These are phyloP conservation scores for Allygus modestus DNA, from an alignment of 2,888 invertebrate species.

Conservation along the genomic window DNA sequence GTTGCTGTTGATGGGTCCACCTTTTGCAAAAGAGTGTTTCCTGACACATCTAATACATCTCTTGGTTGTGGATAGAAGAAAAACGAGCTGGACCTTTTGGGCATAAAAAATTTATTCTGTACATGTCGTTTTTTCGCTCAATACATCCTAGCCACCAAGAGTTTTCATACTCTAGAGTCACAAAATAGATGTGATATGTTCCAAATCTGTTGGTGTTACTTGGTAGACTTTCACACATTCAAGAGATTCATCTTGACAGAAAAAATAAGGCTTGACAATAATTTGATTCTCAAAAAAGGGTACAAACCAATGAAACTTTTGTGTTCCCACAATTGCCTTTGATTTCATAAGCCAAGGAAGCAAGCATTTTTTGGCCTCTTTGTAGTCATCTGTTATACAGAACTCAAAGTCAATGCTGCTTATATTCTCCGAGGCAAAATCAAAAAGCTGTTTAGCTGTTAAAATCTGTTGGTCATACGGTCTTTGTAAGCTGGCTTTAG, in stretches of 20 bases:
- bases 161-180: conserved; percentile 1
- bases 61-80: conserved; percentile 16
- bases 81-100: conserved; percentile 4
- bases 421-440: conserved; percentile 24
- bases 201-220: neutral
- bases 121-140: neutral
- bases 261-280: conserved; percentile 12
- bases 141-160: conserved; percentile 36
- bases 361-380: neutral
- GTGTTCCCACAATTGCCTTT: conserved; percentile 38
- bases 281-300: conserved; percentile 9
- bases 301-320: conserved; percentile 13
- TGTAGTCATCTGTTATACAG: neutral
- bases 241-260: neutral
- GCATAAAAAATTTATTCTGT: conserved; percentile 21
- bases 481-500: conserved; percentile 35
- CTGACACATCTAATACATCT: neutral
- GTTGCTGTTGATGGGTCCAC: conserved; percentile 19
- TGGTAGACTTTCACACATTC: neutral
- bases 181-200: neutral
- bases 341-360: neutral
- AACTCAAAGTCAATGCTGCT: neutral
- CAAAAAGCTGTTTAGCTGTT: conserved; percentile 14
- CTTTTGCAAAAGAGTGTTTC: neutral
- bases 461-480: conserved; percentile 26